Evolutionary conservation across 2,113 vertebrate genomes (phyloP), one percentile per base, ranked within the genome.

Genomic region (Argyrosomus japonicus): DNA sequence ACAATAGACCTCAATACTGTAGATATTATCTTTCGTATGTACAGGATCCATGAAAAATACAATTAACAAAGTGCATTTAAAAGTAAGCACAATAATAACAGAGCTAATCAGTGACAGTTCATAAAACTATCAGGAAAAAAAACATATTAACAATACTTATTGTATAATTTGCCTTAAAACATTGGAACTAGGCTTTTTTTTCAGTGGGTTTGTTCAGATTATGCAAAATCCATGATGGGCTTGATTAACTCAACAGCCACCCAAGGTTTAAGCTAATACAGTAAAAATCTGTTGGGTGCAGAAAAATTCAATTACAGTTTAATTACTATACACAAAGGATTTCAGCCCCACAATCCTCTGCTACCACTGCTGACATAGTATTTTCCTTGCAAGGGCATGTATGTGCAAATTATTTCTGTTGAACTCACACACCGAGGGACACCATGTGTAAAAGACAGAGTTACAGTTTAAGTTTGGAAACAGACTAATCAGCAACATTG

Each of bases 301-400:
- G 77, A 45, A 73, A 82, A 79, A 85, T 79, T 88, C 56, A 89
- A 85, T 91, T 79, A 75, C 45, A 58, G n/a, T 76, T 89, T 85
- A 82, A 86, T 91, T 88, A 88, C 69, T 54, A 56, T 68, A 85
- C 64, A 79, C 68, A 83, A 51, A 72, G n/a, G 53, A 69, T 65
- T 74, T 0, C 1, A 77, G 27, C 40, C 60, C 11, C 17, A 58
- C 54, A 69, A 43, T 61, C 53, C 32, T 75, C 67, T 48, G 27
- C 47, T 74, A 68, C 51, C 21, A 53, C 68, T 81, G 84, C 73
- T 88, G 84, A 84, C 65, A 83, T 25, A 12, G 68, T 13, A 11
- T 68, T 48, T 75, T 69, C 23, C 1, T 14, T 77, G 32, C 57
- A 74, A 21, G 8, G 15, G 6, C 80, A 76, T 51, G 45, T 29